These are phyloP conservation scores for Peromyscus nudipes DNA, from an alignment of 2,797 vertebrate species.

Conservation along the genomic window DNA sequence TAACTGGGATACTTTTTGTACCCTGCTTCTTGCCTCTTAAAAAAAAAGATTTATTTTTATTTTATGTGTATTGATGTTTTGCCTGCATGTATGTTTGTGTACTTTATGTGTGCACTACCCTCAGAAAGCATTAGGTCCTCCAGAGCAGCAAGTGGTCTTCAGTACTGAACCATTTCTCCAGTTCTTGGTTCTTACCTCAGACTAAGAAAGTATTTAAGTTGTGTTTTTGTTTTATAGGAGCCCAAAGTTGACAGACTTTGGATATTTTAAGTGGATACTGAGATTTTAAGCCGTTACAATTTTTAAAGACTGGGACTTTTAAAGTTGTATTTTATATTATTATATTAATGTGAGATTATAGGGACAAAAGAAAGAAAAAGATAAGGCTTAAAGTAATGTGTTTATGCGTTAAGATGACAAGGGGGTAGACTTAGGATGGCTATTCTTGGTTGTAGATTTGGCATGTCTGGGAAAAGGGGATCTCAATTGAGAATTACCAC, in stretches of 20 bases:
- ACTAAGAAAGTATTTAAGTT: background rate
- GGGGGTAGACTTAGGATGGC: background rate
- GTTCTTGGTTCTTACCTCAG: background rate
- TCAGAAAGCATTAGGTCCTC: background rate
- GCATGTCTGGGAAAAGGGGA: background rate
- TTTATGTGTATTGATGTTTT: background rate
- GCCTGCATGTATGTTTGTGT: background rate
- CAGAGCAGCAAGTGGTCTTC: background rate
- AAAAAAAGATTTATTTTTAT: background rate
- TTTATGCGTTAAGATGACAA: background rate
- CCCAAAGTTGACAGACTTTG: background rate
- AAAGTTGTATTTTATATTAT: background rate
- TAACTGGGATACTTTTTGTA: background rate
- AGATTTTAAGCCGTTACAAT: background rate
- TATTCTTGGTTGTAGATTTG: background rate
- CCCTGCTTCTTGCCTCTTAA: background rate
- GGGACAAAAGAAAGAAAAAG: background rate
- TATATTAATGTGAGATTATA: background rate
- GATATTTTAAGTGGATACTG: background rate
- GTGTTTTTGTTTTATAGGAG: background rate
- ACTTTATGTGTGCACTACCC: background rate
- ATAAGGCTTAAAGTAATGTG: background rate
- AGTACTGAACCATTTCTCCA: background rate
- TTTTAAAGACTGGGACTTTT: background rate
- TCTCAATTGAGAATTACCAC: background rate